Base-by-base conservation (phyloP, 1,140 invertebrate genomes). In the Camponotus vicinus region DNA sequence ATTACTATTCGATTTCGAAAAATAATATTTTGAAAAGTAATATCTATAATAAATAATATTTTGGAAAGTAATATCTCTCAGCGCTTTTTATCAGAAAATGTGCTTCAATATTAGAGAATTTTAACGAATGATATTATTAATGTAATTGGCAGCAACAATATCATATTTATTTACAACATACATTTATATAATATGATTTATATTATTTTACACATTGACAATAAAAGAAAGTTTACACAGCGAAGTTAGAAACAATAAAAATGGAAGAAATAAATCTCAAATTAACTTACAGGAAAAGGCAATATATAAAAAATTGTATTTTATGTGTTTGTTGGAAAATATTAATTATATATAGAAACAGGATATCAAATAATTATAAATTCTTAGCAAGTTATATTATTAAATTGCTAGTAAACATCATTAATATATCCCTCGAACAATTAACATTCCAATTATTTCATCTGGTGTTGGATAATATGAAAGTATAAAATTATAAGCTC, bases 101-200 rank as follows among this genome's bases (percentile, higher is more conserved):
- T 18, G n/a, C 21, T 52, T 57, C 15, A 32, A 15, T 80, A 70
- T 70, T 27, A 32, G n/a, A 67, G 45, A 52, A 69, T 70, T 80
- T 80, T 70, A 69, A 80, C 21, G 49, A 80, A 80, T 34, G n/a
- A 55, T 80, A 21, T 80, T 70, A 80, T 70, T 80, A 69, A 67
- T 52, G 15, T 55, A 69, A 79, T 55, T 67, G 77, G 21, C 45
- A 18, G 15, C 27, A 15, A 45, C 18, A 69, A 79, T 79, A 55
- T 79, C 6, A 34, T 37, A 6, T 34, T 79, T 79, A 69, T 55
- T 34, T 55, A 8, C 27, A 27, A 27, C 27, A 27, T 27, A 69
- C 21, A 40, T 40, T 67, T 37, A 79, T 37, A 79, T 45, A 27
- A 18, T 69, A 11, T 69, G 21, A 37, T 55, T 52, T 55, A 37